Percentiles rank a stretch among this genome's conserved stretches.
phyloP scores from a whole-genome alignment of 1,140 invertebrate species.

The Spodoptera frugiperda region DNA sequence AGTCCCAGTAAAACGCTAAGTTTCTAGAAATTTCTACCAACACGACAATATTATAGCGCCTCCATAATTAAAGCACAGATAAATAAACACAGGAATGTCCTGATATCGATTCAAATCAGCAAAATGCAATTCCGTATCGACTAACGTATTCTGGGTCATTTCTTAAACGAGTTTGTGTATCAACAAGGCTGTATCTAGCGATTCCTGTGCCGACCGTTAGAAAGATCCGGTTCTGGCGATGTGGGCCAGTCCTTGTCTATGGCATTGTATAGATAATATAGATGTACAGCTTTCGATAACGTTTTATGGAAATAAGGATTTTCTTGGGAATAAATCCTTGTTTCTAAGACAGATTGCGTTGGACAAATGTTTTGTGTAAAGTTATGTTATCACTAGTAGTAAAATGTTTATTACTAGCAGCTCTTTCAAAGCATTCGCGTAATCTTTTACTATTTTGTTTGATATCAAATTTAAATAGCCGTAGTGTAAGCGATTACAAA shows the following conservation, averaged over 20 bases:
- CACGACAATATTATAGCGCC: neutral
- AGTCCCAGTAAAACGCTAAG: no score
- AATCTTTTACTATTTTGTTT: no score
- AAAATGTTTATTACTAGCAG: no score
- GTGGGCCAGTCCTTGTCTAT: constrained; percentile 4
- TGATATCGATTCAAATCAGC: constrained; percentile 6
- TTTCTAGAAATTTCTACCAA: neutral
- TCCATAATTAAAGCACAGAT: neutral
- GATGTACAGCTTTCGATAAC: constrained; percentile 6
- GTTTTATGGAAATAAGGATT: constrained; percentile 5
- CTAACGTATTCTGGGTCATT: constrained; percentile 19
- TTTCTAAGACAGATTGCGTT: neutral
- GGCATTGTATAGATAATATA: neutral
- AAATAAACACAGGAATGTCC: constrained; percentile 2
- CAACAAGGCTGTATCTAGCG: constrained; percentile 21
- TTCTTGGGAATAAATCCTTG: constrained; percentile 18
- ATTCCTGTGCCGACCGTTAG: constrained; percentile 36
- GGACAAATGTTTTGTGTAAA: neutral
- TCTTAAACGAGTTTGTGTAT: constrained; percentile 24
- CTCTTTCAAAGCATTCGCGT: no score
- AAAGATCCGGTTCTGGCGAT: constrained; percentile 17
- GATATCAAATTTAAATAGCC: no score
- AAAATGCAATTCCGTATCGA: constrained; percentile 15
- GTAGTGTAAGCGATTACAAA: no score
- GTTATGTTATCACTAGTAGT: neutral